phyloP scores from a whole-genome alignment of 2,888 invertebrate genomes.

The Siphlonurus alternatus region DNA sequence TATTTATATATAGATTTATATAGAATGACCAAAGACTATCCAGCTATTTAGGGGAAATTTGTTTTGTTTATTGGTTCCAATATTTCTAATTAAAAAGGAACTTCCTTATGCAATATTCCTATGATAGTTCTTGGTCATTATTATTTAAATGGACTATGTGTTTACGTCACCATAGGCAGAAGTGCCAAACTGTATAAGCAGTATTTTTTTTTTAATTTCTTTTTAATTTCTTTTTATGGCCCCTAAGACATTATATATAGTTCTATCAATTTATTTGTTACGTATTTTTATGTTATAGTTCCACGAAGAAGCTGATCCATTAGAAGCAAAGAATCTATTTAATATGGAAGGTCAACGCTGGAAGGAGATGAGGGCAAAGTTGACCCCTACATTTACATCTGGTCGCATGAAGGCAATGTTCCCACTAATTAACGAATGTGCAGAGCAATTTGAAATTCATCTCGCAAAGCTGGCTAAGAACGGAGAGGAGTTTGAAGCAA shows the following conservation, averaged over 20 bases:
- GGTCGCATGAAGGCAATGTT: conserved; percentile 22
- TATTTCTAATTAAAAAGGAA: too few relatives aligned
- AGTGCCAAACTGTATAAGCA: too few relatives aligned
- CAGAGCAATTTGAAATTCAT: conserved; percentile 9
- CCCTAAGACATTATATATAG: not conserved
- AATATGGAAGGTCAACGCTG: conserved; percentile 18
- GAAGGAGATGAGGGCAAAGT: conserved; percentile 19
- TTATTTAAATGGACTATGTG: too few relatives aligned
- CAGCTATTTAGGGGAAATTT: too few relatives aligned
- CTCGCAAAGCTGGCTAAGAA: not conserved
- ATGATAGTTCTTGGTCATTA: too few relatives aligned
- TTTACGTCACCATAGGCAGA: too few relatives aligned
- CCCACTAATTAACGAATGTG: conserved; percentile 15
- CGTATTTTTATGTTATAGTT: not conserved
- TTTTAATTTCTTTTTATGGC: too few relatives aligned
- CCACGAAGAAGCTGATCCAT: conserved; percentile 10
- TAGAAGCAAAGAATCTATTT: conserved; percentile 11
- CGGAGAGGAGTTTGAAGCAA: not conserved
- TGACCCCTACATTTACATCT: conserved; percentile 22
- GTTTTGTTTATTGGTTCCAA: too few relatives aligned
- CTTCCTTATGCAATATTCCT: too few relatives aligned
- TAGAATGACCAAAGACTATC: not conserved
- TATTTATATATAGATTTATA: not conserved
- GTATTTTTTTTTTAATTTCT: too few relatives aligned
- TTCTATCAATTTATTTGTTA: not conserved